Conservation (phyloP, 2,888 invertebrate species). For the Drosophila pullipes region DNA sequence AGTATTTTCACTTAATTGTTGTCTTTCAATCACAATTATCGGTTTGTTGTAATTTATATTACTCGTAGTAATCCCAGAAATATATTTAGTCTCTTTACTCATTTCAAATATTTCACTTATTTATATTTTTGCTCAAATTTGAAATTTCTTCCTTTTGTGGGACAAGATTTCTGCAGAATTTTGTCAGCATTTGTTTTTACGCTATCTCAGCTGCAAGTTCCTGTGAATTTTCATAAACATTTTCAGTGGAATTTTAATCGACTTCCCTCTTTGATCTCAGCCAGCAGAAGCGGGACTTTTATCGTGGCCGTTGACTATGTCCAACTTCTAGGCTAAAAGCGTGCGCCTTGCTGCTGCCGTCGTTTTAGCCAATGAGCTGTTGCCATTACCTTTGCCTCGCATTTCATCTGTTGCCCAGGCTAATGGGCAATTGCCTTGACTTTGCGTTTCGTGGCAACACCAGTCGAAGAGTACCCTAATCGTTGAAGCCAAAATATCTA, state of each 20-base stretch:
- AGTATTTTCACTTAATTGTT: not conserved
- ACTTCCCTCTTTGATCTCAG: slow-evolving; percentile 65
- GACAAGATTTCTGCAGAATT: slow-evolving; percentile 14
- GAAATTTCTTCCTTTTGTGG: not conserved
- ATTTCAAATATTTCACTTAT: not conserved
- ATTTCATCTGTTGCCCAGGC: slow-evolving; percentile 56
- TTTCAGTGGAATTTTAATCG: slow-evolving; percentile 67
- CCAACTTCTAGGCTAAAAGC: slow-evolving; percentile 36
- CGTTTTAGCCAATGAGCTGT: slow-evolving; percentile 10
- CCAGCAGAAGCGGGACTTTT: slow-evolving; percentile 31
- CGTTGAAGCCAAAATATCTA: slow-evolving; percentile 37
- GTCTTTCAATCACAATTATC: not conserved
- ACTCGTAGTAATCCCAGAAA: not conserved
- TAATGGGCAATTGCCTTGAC: slow-evolving; percentile 64
- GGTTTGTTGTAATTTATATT: not conserved
- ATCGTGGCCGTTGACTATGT: slow-evolving; percentile 33
- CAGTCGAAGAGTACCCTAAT: slow-evolving; percentile 31
- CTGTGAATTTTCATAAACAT: slow-evolving; percentile 30
- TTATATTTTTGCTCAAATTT: not conserved
- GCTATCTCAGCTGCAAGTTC: slow-evolving; percentile 6
- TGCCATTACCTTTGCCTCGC: slow-evolving; percentile 47
- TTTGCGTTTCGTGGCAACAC: slow-evolving; percentile 28
- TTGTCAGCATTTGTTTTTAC: slow-evolving; percentile 11
- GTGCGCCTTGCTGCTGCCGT: slow-evolving; percentile 7
- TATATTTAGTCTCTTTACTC: not conserved